phyloP scores from a whole-genome alignment of 2,888 invertebrate genomes.

The Prenolepis imparis region DNA sequence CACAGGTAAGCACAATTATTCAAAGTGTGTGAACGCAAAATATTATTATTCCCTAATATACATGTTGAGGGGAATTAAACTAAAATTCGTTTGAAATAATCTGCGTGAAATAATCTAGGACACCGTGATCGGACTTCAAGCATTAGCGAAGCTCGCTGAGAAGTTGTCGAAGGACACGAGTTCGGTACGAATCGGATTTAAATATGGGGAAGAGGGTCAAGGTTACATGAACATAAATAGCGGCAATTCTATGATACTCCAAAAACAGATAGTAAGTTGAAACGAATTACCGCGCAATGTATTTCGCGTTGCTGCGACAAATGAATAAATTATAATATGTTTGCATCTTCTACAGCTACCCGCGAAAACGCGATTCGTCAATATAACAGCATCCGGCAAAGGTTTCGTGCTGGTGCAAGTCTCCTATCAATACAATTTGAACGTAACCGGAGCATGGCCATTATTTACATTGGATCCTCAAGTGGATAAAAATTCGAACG shows the following conservation, averaged over 20 bases:
- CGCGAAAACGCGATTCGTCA: conserved; percentile 89
- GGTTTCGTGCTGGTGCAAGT: conserved; percentile 94
- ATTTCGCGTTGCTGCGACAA: background rate
- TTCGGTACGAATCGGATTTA: conserved; percentile 88
- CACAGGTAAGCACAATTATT: conserved; percentile 86
- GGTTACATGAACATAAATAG: conserved; percentile 91
- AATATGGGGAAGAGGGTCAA: conserved; percentile 87
- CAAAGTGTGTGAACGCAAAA: background rate
- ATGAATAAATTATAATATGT: background rate
- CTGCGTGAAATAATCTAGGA: conserved; percentile 87
- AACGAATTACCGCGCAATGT: background rate
- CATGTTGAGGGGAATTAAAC: background rate
- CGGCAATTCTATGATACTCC: conserved; percentile 93
- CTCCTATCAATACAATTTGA: conserved; percentile 93
- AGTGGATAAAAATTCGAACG: conserved; percentile 93
- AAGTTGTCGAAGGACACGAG: conserved; percentile 87
- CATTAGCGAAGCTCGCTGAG: conserved; percentile 90
- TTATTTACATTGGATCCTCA: conserved; percentile 95
- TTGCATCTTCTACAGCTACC: conserved; percentile 84
- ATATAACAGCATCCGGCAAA: conserved; percentile 92
- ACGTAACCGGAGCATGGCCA: conserved; percentile 95
- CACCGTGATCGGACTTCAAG: conserved; percentile 92
- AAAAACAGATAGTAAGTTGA: conserved; percentile 90
- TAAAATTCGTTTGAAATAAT: conserved; percentile 8
- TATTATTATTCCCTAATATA: conserved; percentile 9